Evolutionary conservation across 2,888 invertebrate genomes (phyloP).

Genomic region (Latheticus oryzae): DNA sequence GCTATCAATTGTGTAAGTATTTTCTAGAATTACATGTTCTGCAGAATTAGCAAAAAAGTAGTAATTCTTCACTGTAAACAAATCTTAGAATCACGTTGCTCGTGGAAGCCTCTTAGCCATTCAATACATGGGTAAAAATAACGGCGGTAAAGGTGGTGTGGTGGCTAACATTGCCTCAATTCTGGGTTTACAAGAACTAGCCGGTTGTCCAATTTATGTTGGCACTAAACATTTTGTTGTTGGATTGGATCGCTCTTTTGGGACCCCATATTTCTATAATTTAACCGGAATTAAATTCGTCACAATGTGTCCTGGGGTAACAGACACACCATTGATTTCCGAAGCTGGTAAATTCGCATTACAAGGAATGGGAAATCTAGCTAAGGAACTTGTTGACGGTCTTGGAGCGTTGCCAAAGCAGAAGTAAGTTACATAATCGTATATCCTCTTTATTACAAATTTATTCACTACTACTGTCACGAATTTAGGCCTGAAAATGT

Average conservation of each 20-base stretch:
- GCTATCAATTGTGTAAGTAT: slow-evolving; percentile 65
- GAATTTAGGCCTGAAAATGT: slow-evolving; percentile 53
- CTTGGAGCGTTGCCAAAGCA: slow-evolving; percentile 60
- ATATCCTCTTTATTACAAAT: slow-evolving; percentile 2
- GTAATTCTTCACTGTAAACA: background rate
- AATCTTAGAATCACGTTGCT: slow-evolving; percentile 54
- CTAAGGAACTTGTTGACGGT: slow-evolving; percentile 53
- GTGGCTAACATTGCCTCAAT: slow-evolving; percentile 77
- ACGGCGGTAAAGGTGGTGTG: slow-evolving; percentile 72
- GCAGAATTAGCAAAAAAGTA: background rate
- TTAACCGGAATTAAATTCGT: slow-evolving; percentile 64
- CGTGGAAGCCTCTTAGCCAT: slow-evolving; percentile 69
- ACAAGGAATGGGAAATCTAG: slow-evolving; percentile 51
- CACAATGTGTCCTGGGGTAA: slow-evolving; percentile 66
- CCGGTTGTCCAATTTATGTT: slow-evolving; percentile 70
- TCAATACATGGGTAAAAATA: slow-evolving; percentile 71
- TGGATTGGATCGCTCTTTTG: slow-evolving; percentile 68
- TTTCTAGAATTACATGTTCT: slow-evolving; percentile 1
- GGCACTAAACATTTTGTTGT: slow-evolving; percentile 72
- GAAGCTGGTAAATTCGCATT: slow-evolving; percentile 54
- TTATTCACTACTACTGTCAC: slow-evolving; percentile 5
- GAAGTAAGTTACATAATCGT: slow-evolving; percentile 60
- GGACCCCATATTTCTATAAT: slow-evolving; percentile 56
- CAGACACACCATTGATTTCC: slow-evolving; percentile 61
- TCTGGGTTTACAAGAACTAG: slow-evolving; percentile 69